Conservation (phyloP, 2,113 vertebrate genomes). For the Anser cygnoides region DNA sequence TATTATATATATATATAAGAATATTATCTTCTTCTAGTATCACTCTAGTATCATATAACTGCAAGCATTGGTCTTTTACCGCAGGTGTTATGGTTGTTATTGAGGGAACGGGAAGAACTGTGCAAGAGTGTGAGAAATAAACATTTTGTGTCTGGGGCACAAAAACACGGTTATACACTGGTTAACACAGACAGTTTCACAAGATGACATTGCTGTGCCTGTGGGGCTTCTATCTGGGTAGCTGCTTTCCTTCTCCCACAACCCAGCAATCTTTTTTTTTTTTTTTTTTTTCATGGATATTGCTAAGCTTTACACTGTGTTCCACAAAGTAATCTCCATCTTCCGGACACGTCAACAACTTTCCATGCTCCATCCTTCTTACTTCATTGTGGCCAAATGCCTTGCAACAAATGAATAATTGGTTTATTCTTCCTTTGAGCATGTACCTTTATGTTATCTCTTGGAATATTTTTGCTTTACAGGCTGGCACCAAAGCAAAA, state of each 20-base stretch:
- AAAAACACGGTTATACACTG: background rate
- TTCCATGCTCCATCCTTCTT: conserved; percentile 1
- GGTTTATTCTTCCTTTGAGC: conserved; percentile 33
- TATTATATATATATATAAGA: background rate
- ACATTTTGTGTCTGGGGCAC: background rate
- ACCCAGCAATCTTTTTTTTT: background rate
- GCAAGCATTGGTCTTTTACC: background rate
- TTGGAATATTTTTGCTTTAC: conserved; percentile 5
- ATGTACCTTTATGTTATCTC: conserved; percentile 54
- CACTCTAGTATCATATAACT: background rate
- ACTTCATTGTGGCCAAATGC: conserved; percentile 7
- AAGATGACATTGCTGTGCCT: background rate
- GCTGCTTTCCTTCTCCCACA: conserved; percentile 24
- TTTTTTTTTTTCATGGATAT: background rate
- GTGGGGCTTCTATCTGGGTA: background rate
- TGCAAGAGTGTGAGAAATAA: background rate
- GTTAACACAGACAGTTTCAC: background rate
- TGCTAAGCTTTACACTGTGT: background rate
- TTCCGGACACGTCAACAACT: conserved; percentile 11
- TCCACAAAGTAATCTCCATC: conserved; percentile 25
- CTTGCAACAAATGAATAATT: conserved; percentile 40
- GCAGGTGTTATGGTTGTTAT: background rate
- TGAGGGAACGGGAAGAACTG: background rate
- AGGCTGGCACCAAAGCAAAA: conserved; percentile 48
- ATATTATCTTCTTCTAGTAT: background rate